These are phyloP conservation scores for Helicolenus hilgendorfi DNA, from an alignment of 2,797 vertebrate species.

Conservation along the genomic window DNA sequence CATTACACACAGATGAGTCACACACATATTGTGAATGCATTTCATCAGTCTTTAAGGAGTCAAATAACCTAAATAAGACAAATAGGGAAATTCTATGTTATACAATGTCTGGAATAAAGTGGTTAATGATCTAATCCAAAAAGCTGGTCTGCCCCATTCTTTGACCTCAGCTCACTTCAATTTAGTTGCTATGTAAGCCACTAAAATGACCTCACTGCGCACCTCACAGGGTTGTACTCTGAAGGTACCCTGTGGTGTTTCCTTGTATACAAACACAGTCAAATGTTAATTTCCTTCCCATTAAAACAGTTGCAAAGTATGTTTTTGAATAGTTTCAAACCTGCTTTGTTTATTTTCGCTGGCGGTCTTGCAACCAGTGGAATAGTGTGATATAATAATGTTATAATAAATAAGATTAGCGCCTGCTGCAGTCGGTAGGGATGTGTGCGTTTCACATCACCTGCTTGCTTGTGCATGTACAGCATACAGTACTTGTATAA, in stretches of 20 bases:
- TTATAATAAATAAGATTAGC: not conserved
- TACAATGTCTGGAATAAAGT: conserved; percentile 10
- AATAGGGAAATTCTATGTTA: not conserved
- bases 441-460: not conserved
- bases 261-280: not conserved
- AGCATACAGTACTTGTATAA: not conserved
- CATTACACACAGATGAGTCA: conserved; percentile 15
- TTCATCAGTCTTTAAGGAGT: not conserved
- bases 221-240: not conserved
- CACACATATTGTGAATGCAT: not conserved
- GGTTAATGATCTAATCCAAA: conserved; percentile 19
- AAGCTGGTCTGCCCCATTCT: not conserved
- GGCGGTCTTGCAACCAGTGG: not conserved
- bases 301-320: not conserved
- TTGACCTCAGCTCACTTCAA: not conserved
- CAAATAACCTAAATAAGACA: not conserved
- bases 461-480: not conserved
- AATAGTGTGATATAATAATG: not conserved
- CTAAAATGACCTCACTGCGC: not conserved
- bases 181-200: not conserved
- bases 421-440: not conserved
- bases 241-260: not conserved
- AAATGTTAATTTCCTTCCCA: not conserved
- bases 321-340: not conserved
- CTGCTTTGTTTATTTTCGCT: not conserved